These are phyloP conservation scores for Holotrichia oblita DNA, from an alignment of 1,140 invertebrate species.

Conservation along the genomic window DNA sequence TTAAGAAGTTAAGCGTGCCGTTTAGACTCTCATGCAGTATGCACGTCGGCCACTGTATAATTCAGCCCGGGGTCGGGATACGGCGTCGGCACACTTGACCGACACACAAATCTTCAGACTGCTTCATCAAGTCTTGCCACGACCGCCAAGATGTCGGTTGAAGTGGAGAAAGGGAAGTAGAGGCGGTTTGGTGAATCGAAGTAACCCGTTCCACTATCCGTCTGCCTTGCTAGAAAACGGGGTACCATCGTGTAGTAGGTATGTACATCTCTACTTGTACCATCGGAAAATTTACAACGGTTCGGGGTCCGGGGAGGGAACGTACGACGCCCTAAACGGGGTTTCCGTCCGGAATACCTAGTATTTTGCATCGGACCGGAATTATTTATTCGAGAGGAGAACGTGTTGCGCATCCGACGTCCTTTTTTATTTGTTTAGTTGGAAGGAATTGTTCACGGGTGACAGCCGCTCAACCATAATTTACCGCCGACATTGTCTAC, in stretches of 20 bases:
- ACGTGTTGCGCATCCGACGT: slow-evolving; percentile 27
- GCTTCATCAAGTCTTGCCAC: slow-evolving; percentile 35
- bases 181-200: slow-evolving; percentile 22
- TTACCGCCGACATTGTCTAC: neutral
- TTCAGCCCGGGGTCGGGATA: slow-evolving; percentile 54
- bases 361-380: slow-evolving; percentile 30
- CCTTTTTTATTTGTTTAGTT: slow-evolving; percentile 27
- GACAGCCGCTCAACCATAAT: slow-evolving; percentile 27
- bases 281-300: slow-evolving; percentile 31
- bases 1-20: slow-evolving; percentile 55
- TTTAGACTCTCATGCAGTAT: slow-evolving; percentile 59
- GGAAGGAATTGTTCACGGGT: slow-evolving; percentile 33
- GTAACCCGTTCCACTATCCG: neutral
- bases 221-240: neutral
- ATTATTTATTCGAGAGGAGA: slow-evolving; percentile 30
- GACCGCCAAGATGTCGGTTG: slow-evolving; percentile 33
- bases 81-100: slow-evolving; percentile 60
- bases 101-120: slow-evolving; percentile 59
- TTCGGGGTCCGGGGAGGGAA: neutral
- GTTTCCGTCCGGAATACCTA: slow-evolving; percentile 26
- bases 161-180: neutral
- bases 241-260: neutral
- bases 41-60: slow-evolving; percentile 55
- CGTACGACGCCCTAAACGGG: slow-evolving; percentile 29
- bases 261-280: neutral